Conservation (phyloP, 2,113 vertebrate species). For the Passer domesticus region DNA sequence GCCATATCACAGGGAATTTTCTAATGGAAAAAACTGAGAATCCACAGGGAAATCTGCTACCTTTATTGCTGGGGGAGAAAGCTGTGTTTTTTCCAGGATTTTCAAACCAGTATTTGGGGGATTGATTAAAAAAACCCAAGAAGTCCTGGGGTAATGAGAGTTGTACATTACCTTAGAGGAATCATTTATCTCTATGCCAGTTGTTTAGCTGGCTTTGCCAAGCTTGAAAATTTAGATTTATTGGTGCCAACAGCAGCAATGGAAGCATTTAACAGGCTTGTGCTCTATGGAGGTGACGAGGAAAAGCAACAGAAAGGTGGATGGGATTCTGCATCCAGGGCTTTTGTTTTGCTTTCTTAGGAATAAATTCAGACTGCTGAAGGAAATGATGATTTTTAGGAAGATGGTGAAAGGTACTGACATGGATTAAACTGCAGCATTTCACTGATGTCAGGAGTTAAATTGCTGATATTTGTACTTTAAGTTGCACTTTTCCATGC, state of each 20-base stretch:
- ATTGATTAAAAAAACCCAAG: background rate
- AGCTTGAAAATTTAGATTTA: slow-evolving; percentile 81
- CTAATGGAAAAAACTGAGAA: background rate
- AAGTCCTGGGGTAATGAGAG: slow-evolving; percentile 52
- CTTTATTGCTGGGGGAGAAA: background rate
- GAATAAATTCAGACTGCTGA: background rate
- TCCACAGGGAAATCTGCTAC: background rate
- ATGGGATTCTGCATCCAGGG: background rate
- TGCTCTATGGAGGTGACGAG: slow-evolving; percentile 14
- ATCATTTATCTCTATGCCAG: slow-evolving; percentile 77
- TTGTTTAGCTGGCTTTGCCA: slow-evolving; percentile 68
- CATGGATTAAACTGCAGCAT: background rate
- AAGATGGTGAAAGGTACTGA: background rate
- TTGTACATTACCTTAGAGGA: slow-evolving; percentile 57
- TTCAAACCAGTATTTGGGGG: background rate
- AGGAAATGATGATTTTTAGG: background rate
- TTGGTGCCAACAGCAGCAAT: slow-evolving; percentile 68
- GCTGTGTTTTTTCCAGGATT: background rate
- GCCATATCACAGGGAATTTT: background rate
- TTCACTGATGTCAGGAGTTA: background rate
- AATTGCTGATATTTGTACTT: background rate
- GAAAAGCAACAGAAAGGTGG: background rate
- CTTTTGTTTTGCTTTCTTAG: background rate
- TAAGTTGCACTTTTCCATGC: rapidly evolving
- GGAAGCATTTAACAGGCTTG: slow-evolving; percentile 62